Conservation (phyloP, 2,797 vertebrate genomes). For the Phrynocephalus forsythii region DNA sequence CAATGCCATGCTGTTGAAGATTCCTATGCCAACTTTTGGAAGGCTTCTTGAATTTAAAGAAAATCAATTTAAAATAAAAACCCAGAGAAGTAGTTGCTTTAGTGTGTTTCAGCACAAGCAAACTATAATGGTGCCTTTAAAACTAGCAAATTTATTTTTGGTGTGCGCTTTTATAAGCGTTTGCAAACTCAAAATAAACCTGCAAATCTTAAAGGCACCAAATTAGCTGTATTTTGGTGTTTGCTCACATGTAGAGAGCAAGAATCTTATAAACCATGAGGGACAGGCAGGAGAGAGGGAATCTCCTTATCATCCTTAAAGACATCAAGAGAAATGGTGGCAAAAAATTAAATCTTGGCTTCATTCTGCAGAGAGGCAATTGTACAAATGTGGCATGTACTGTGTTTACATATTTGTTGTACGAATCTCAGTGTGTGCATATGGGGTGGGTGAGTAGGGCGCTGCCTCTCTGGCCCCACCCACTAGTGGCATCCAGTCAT, state of each 20-base stretch:
- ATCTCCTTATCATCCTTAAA: neutral
- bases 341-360: no score
- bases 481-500: neutral
- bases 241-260: neutral
- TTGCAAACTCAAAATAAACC: no score
- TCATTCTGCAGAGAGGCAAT: no score
- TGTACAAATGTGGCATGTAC: neutral
- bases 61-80: neutral
- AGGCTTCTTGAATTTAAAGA: neutral
- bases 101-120: no score
- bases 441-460: neutral
- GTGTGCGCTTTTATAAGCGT: no score
- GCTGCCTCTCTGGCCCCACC: neutral
- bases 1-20: neutral
- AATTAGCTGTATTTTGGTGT: no score
- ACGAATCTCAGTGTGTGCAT: neutral
- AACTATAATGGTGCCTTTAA: no score
- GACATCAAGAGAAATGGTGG: neutral
- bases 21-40: neutral
- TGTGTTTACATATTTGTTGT: neutral
- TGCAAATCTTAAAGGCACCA: no score
- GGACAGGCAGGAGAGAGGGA: neutral
- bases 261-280: neutral
- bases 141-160: no score
- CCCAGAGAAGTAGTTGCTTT: no score